Evolutionary conservation across 2,888 invertebrate species (phyloP), one percentile per base, ranked within the genome.

Genomic region (Physocephala rufipes): DNA sequence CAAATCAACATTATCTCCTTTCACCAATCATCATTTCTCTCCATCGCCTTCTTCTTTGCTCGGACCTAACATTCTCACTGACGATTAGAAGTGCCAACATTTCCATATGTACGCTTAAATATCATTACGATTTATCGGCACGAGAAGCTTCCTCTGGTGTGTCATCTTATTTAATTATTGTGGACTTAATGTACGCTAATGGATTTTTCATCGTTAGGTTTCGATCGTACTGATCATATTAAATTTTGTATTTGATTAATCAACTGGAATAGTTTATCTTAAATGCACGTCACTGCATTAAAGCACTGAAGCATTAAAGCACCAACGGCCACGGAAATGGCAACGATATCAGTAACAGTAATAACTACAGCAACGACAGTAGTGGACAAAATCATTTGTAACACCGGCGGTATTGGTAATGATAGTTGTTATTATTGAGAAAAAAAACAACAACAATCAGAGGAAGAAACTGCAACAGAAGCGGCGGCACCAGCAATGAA

Each of bases 201-300:
- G 30, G 21, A 49, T 68, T 45, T 49, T 21, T 49, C 61, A 43
- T 15, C 63, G 43, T 21, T 30, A 51, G 19, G 7, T 28, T 15
- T 16, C 26, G 28, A 26, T 59, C 53, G 21, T 58, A 24, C 16
- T 45, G 45, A 21, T 19, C 61, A 19, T 45, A 19, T 36, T 47
- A n/a, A 19, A 19, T 12, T 21, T 15, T 26, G 16, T 26, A 28
- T 16, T 28, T 45, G 59, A 61, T 68, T 68, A 68, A 68, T 68
- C 68, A 49, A 68, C 61, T 16, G 49, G 47, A 59, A 53, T 71
- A 67, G 71, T 73, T 71, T 71, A 73, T 73, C 71, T 73, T 64
- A 73, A 73, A 73, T 71, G 71, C 73, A 71, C 64, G 70, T 74
- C 72, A 70, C 45, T 70, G 67, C 66, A 61, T 53, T 62, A 70